Evolutionary conservation across 2,888 invertebrate species (phyloP).

Genomic region (Cheilosia impressa): DNA sequence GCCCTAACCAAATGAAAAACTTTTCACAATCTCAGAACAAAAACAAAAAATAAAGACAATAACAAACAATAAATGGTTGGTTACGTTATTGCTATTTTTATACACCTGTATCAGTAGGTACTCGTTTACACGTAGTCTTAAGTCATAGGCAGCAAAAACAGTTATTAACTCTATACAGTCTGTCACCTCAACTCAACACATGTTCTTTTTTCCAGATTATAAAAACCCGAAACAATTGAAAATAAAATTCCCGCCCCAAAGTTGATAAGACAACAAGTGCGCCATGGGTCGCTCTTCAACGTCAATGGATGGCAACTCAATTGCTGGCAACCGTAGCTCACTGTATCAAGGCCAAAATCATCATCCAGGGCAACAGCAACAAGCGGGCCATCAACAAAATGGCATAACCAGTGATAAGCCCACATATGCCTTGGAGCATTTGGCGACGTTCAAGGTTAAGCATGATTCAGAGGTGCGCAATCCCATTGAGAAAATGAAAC

Average conservation of each 20-base stretch:
- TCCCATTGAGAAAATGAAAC: conserved; percentile 95
- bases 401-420: conserved; percentile 84
- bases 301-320: conserved; percentile 56
- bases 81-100: conserved; percentile 8
- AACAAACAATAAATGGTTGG: background rate
- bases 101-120: conserved; percentile 10
- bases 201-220: conserved; percentile 38
- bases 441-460: conserved; percentile 98
- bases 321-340: conserved; percentile 56
- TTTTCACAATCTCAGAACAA: background rate
- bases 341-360: conserved; percentile 51
- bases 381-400: conserved; percentile 22
- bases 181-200: conserved; percentile 2
- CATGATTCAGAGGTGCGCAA: conserved; percentile 93
- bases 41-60: conserved; percentile 3
- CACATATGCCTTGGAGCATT: conserved; percentile 96
- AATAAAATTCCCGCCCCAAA: conserved; percentile 3
- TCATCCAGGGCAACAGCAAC: conserved; percentile 32
- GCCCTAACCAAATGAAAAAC: background rate
- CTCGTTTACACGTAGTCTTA: background rate
- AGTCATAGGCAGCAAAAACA: background rate
- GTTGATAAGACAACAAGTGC: conserved; percentile 7
- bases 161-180: background rate
- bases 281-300: conserved; percentile 53
- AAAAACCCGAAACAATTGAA: background rate